These are phyloP conservation scores for Drosophila lacertosa DNA, from an alignment of 1,140 invertebrate species.

Conservation along the genomic window DNA sequence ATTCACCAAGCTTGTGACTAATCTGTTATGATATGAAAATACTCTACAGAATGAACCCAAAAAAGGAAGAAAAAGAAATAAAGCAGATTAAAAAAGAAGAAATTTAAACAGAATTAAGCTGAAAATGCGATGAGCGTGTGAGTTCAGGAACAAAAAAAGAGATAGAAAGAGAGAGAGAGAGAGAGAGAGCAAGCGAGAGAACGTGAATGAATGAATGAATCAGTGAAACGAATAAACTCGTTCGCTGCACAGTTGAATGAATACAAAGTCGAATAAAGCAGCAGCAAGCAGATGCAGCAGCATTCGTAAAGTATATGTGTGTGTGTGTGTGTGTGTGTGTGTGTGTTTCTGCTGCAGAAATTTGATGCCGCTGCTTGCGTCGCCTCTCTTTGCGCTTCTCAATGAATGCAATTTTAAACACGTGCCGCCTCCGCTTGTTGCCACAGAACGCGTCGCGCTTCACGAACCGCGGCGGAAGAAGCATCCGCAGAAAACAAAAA, in stretches of 20 bases:
- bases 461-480: conserved; percentile 64
- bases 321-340: background rate
- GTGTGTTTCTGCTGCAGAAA: conserved; percentile 39
- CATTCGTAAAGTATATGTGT: background rate
- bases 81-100: conserved; percentile 13
- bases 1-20: background rate
- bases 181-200: conserved; percentile 24
- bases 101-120: conserved; percentile 56
- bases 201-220: conserved; percentile 67
- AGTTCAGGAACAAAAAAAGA: too few relatives aligned
- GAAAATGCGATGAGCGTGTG: conserved; percentile 40
- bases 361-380: conserved; percentile 24
- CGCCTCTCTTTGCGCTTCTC: conserved; percentile 28
- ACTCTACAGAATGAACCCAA: conserved; percentile 29
- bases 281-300: conserved; percentile 8
- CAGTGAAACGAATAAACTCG: conserved; percentile 73
- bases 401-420: conserved; percentile 74
- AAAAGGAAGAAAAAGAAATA: background rate
- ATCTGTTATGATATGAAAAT: conserved; percentile 23
- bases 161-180: conserved; percentile 26
- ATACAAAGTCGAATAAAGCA: conserved; percentile 68
- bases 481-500: conserved; percentile 15
- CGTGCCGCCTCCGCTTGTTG: conserved; percentile 44
- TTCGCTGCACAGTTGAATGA: conserved; percentile 71
- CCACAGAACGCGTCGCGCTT: conserved; percentile 50